Base-by-base conservation (phyloP, 2,113 vertebrate genomes). In the Callithrix jacchus region DNA sequence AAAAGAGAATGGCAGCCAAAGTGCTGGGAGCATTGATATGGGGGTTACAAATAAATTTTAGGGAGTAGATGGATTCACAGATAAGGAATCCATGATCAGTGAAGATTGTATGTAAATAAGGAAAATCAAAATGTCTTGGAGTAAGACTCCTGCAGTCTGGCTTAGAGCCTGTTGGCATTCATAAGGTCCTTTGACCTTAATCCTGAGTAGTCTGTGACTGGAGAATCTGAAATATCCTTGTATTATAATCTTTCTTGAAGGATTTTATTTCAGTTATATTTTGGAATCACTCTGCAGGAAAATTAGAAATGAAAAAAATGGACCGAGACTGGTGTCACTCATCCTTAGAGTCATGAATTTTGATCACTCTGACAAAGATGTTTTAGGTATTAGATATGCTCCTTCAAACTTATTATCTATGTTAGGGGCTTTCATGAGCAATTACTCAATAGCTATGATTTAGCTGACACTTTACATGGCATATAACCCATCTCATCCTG, bases 171-270 rank as follows among this genome's bases (percentile, higher is more conserved):
- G 12, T 42, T 56, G 35, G 35, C 66, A 66, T 87, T 82, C 58
- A 81, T 5, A 23, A 68, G 76, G 68, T 87, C 37, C 45, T 9
- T 87, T 68, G 56, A 40, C 64, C 82, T 94, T 76, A 76, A 56
- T 89, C 18, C 32, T 30, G 58, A 89, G 10, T 8, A 23, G 49
- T 84, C 73, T 35, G 8, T 58, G 54, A 56, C 74, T 79, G 76
- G 42, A 79, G 49, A 94, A 90, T 25, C 73, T 83, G 49, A 87
- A 86, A 45, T 96, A 54, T 77, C n/a, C 18, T 71, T 35, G 5
- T 82, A 64, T 40, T 35, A 82, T 89, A 45, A 76, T 83, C 74
- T 79, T 89, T 93, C 81, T 90, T 83, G 9, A 89, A 94, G 87
- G 49, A n/a, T 79, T 21, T 6, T 82, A 13, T 82, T 23, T 42